Evolutionary conservation across 2,888 invertebrate species (phyloP).

Genomic region (Diarsia mendica): DNA sequence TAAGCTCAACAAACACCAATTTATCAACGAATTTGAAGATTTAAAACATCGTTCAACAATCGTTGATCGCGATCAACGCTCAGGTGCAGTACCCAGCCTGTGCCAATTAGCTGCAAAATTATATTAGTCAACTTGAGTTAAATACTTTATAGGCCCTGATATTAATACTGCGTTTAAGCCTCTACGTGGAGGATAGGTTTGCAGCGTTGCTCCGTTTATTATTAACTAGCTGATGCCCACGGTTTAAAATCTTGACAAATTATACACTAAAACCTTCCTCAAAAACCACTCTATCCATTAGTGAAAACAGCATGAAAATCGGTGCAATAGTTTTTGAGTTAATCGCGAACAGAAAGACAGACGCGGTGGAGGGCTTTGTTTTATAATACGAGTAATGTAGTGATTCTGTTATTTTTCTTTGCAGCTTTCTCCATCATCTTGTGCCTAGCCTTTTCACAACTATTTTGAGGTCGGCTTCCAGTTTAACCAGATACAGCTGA

Average conservation of each 20-base stretch:
- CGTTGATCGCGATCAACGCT: slow-evolving; percentile 28
- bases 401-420: neutral
- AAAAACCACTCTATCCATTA: no score
- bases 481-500: no score
- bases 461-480: no score
- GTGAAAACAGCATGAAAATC: no score
- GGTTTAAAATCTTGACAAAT: no score
- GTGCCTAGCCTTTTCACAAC: no score
- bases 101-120: slow-evolving; percentile 47
- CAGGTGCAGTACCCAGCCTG: slow-evolving; percentile 41
- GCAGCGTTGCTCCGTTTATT: neutral
- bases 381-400: no score
- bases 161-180: slow-evolving; percentile 28
- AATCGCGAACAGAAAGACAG: no score
- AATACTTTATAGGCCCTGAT: slow-evolving; percentile 38
- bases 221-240: neutral
- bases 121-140: slow-evolving; percentile 47
- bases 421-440: neutral
- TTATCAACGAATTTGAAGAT: neutral
- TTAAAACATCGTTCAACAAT: slow-evolving; percentile 8
- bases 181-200: neutral
- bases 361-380: no score
- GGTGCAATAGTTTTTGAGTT: no score
- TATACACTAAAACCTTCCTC: no score
- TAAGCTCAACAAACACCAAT: neutral